Conservation (phyloP, 2,113 vertebrate species). For the Etheostoma cragini region DNA sequence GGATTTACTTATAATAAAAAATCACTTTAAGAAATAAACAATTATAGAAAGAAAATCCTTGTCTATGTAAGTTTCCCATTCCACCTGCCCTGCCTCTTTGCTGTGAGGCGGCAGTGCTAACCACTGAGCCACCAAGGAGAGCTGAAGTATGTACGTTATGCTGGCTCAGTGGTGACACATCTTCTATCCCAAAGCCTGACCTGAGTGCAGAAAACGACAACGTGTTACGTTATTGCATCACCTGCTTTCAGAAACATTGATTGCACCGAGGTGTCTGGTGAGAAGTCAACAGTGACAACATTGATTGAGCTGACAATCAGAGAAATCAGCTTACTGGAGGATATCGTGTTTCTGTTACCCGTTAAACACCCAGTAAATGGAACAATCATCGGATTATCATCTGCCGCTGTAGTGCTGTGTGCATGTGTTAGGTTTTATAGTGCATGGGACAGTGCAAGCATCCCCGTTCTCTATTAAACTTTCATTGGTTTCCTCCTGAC, state of each 20-base stretch:
- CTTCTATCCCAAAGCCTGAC: neutral
- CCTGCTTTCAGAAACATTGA: neutral
- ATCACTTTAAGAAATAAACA: too few species aligned
- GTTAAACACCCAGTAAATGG: conserved; percentile 13
- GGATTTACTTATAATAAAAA: too few species aligned
- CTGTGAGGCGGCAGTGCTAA: too few species aligned
- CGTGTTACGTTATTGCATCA: neutral
- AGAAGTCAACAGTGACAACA: neutral
- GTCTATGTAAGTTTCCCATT: too few species aligned
- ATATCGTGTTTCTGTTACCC: neutral
- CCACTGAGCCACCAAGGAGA: neutral
- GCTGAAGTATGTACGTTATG: neutral
- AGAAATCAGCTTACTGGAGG: conserved; percentile 19
- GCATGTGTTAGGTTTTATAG: conserved; percentile 29
- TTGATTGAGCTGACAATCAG: neutral
- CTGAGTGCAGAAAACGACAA: neutral
- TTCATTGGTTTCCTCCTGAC: conserved; percentile 74
- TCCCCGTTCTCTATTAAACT: conserved; percentile 73
- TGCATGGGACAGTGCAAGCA: conserved; percentile 26
- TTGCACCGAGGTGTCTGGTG: neutral
- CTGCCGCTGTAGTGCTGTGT: conserved; percentile 19
- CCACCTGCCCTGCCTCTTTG: too few species aligned
- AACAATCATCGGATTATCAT: conserved; percentile 41
- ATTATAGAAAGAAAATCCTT: too few species aligned
- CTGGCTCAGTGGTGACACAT: conserved; percentile 5